phyloP scores from a whole-genome alignment of 2,888 invertebrate species.

The Diaphora mendica region DNA sequence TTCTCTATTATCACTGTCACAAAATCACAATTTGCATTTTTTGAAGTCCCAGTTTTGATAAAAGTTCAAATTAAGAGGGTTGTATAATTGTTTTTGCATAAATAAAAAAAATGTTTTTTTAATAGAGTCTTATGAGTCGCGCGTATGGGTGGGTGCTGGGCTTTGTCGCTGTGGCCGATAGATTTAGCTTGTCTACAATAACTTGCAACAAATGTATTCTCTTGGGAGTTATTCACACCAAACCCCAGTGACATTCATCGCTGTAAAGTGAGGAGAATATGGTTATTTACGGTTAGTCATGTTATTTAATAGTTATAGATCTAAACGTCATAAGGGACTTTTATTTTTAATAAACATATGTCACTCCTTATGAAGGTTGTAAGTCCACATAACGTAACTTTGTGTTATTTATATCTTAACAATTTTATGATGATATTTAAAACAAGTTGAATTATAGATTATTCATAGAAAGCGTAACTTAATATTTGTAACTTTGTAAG shows the following conservation, averaged over 20 bases:
- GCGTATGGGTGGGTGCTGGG: slow-evolving; percentile 73
- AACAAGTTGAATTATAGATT: slow-evolving; percentile 72
- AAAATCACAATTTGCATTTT: slow-evolving; percentile 83
- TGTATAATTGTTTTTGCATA: slow-evolving; percentile 75
- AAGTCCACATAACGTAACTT: slow-evolving; percentile 80
- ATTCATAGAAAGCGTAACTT: slow-evolving; percentile 70
- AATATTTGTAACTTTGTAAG: slow-evolving; percentile 72
- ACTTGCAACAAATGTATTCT: slow-evolving; percentile 31
- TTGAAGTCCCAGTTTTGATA: slow-evolving; percentile 66
- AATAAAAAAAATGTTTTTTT: slow-evolving; percentile 69
- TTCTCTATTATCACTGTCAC: slow-evolving; percentile 82
- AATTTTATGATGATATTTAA: slow-evolving; percentile 78
- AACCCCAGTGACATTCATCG: slow-evolving; percentile 20
- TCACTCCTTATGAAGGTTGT: slow-evolving; percentile 83
- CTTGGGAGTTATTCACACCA: slow-evolving; percentile 24
- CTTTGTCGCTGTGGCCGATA: slow-evolving; percentile 60
- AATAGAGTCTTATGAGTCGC: slow-evolving; percentile 69
- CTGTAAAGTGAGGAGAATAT: slow-evolving; percentile 44
- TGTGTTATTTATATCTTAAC: slow-evolving; percentile 81
- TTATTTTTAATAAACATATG: slow-evolving; percentile 66
- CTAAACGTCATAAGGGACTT: slow-evolving; percentile 62
- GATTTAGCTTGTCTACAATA: slow-evolving; percentile 37
- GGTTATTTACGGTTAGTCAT: slow-evolving; percentile 43
- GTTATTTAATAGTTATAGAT: slow-evolving; percentile 49
- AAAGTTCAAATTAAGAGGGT: slow-evolving; percentile 76